Conservation (phyloP, 1,140 invertebrate species). For the Myzus persicae region DNA sequence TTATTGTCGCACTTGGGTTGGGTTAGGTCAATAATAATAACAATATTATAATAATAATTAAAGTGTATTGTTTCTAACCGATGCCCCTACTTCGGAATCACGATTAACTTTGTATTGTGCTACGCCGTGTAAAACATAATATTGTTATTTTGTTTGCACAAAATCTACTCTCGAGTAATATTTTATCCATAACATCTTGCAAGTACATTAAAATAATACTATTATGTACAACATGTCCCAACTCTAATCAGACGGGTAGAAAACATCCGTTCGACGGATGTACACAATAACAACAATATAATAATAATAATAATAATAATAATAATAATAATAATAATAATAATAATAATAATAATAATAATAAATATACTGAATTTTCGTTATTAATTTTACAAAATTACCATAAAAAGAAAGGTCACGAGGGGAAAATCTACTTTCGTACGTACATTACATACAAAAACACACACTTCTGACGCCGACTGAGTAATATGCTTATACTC, state of each 20-base stretch:
- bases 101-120: too few species aligned
- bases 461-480: background rate
- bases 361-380: background rate
- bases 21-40: background rate
- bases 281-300: background rate
- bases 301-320: background rate
- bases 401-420: background rate
- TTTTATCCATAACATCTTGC: background rate
- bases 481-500: background rate
- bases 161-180: background rate
- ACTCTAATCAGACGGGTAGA: background rate
- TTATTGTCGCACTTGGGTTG: background rate
- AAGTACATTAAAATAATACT: background rate
- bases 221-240: background rate
- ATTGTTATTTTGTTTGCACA: background rate
- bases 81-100: background rate
- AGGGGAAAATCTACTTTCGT: background rate
- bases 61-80: background rate
- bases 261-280: background rate
- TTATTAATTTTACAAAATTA: slow-evolving; percentile 21
- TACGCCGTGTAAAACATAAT: background rate
- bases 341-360: background rate
- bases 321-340: background rate
- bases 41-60: background rate
- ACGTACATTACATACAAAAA: background rate